Base-by-base conservation (phyloP, 2,797 vertebrate genomes). In the Megaceryle alcyon region DNA sequence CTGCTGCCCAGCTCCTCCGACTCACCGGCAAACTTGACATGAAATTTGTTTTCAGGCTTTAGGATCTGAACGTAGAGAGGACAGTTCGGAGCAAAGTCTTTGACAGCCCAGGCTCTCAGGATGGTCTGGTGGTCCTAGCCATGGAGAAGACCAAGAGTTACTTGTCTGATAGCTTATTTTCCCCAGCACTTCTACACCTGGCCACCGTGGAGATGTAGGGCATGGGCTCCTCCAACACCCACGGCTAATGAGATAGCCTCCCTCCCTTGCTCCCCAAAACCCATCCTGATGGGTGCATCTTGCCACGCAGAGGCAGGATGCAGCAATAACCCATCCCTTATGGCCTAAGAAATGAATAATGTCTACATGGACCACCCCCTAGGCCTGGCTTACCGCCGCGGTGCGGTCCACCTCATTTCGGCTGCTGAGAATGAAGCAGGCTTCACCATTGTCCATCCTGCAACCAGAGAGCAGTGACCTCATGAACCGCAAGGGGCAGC, bases 381-480 rank as follows among this genome's bases (percentile, higher is more conserved):
- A 10, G 18, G 11, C 61, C 10, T 7, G 37, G 92, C 99, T 98
- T 98, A 99, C 99, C 4, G 99, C 99, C 0, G 99, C 99, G 0
- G 99, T 99, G 33, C 99, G 98, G 92, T 99, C 99, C 96, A 98
- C 99, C 93, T 99, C 99, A 0, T 99, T 99, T 1, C 99, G 98
- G 94, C 99, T 99, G 97, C 99, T 99, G 59, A 99, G 98, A 41
- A 99, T 99, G 85, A 99, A 99, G 92, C 99, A 99, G 85, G 99
- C 99, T 90, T 99, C 99, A 3, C 99, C 99, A 0, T 99, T 99
- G 95, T 99, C 99, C 99, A 99, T 99, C 97, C 99, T 99, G 98
- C 64, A 96, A 83, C 72, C n/a, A 44, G 29, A 95, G 39, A 82
- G 41, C 66, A 63, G 48, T 0, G 4, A 31, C 10, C 26, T 43